Evolutionary conservation across 2,113 vertebrate genomes (phyloP).

Genomic region (Salminus brasiliensis): DNA sequence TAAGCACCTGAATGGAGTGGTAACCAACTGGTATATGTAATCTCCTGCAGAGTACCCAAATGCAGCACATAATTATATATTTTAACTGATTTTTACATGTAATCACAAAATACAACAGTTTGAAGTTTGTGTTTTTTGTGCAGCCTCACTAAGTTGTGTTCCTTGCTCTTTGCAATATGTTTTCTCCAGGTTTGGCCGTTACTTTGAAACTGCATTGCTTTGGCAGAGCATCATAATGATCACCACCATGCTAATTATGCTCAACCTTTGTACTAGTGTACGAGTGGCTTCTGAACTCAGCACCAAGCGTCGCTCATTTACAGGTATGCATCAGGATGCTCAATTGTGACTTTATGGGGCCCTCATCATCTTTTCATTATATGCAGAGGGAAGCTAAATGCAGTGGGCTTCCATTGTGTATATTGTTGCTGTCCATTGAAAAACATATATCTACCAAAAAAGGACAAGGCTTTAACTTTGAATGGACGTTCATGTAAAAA

Average conservation of each 20-base stretch:
- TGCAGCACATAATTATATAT: too few relatives aligned
- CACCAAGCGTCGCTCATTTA: slow-evolving; percentile 85
- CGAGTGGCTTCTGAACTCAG: slow-evolving; percentile 84
- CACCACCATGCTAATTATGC: slow-evolving; percentile 91
- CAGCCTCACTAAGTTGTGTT: too few relatives aligned
- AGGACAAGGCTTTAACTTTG: too few relatives aligned
- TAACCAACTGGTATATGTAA: too few relatives aligned
- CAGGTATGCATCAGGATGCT: slow-evolving; percentile 80
- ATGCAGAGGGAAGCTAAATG: neutral
- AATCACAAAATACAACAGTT: neutral
- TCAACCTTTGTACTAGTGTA: slow-evolving; percentile 91
- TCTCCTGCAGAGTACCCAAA: too few relatives aligned
- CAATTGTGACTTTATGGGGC: neutral
- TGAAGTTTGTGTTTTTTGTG: neutral
- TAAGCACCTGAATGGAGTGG: too few relatives aligned
- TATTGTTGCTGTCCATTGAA: too few relatives aligned
- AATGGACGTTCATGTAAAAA: too few relatives aligned
- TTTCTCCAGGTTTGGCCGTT: slow-evolving; percentile 85
- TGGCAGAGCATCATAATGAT: slow-evolving; percentile 98
- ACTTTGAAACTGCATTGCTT: slow-evolving; percentile 88
- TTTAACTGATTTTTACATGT: neutral
- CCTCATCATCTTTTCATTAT: neutral
- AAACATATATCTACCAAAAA: too few relatives aligned
- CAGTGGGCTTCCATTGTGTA: neutral
- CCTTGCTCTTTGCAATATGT: neutral